Evolutionary conservation across 1,140 invertebrate genomes (phyloP), one percentile per base, ranked within the genome.

Genomic region (Tachypleus tridentatus): DNA sequence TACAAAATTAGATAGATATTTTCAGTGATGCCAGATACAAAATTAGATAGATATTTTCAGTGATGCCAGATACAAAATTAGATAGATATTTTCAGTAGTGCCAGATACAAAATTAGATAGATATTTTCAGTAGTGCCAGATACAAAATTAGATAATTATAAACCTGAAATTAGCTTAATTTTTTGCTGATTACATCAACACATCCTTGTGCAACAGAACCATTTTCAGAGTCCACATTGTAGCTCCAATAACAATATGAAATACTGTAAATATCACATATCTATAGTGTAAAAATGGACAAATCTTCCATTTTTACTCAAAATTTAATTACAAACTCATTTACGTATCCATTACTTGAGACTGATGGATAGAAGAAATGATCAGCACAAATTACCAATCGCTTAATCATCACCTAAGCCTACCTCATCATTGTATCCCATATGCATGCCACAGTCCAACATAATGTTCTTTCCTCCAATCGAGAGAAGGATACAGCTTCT

Each of bases 371-470:
- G 29, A 29, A 29, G 29, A 29, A 29, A 29, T 29, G 29, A 29
- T 29, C 29, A 29, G 29, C 29, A 29, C 29, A 29, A 29, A 29
- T 29, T 29, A 29, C 29, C 29, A 29, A 29, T 29, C 29, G 2
- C 29, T 29, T 29, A 29, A 29, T 29, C 48, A 67, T 29, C 29
- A 29, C 29, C 29, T 29, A 29, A 29, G 29, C 70, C 74, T 72
- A 83, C 82, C 70, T 98, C 95, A 79, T 99, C 97, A 72, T 97
- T 95, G 73, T 89, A 99, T 5, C 97, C 97, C 97, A 99, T 99
- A 75, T 99, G 97, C 97, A 99, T 99, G 54, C 97, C 97, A 80
- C 97, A 99, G 76, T 99, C 97, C 49, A 99, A 77, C 97, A 99
- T 99, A 59, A 99, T 90, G 79, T 98, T 98, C 80, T 98, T 98